These are phyloP conservation scores for Neogale vison DNA, from an alignment of 2,113 vertebrate species.

Conservation along the genomic window DNA sequence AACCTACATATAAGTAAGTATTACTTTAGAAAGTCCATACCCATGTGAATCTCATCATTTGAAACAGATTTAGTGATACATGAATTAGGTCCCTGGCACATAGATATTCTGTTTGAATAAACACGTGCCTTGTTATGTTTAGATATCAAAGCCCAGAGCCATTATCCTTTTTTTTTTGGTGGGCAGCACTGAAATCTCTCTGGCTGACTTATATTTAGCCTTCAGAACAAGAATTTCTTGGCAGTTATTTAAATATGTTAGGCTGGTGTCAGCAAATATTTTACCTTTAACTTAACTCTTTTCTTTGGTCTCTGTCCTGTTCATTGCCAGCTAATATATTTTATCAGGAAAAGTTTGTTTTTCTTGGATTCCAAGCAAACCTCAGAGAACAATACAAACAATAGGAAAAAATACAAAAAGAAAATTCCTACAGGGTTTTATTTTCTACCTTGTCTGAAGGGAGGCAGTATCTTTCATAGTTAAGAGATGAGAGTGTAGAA, in stretches of 20 bases:
- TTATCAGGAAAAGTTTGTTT: conserved; percentile 65
- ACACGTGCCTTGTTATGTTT: background rate
- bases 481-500: background rate
- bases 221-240: conserved; percentile 52
- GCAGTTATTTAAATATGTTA: conserved; percentile 56
- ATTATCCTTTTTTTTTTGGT: conserved; percentile 24
- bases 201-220: conserved; percentile 35
- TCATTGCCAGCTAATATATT: conserved; percentile 48
- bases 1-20: background rate
- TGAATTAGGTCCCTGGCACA: background rate
- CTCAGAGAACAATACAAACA: conserved; percentile 33
- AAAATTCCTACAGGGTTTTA: background rate
- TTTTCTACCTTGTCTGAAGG: conserved; percentile 1
- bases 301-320: background rate
- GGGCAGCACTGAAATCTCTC: conserved; percentile 17
- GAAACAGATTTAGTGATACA: background rate
- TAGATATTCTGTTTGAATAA: background rate
- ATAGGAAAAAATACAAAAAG: conserved; percentile 11
- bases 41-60: conserved; percentile 42
- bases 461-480: background rate
- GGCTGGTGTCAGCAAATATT: conserved; percentile 36
- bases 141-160: background rate
- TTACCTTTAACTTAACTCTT: conserved; percentile 50
- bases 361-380: conserved; percentile 46
- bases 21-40: conserved; percentile 7